These are phyloP conservation scores for Semibalanus balanoides DNA, from an alignment of 1,140 invertebrate genomes.

Conservation along the genomic window DNA sequence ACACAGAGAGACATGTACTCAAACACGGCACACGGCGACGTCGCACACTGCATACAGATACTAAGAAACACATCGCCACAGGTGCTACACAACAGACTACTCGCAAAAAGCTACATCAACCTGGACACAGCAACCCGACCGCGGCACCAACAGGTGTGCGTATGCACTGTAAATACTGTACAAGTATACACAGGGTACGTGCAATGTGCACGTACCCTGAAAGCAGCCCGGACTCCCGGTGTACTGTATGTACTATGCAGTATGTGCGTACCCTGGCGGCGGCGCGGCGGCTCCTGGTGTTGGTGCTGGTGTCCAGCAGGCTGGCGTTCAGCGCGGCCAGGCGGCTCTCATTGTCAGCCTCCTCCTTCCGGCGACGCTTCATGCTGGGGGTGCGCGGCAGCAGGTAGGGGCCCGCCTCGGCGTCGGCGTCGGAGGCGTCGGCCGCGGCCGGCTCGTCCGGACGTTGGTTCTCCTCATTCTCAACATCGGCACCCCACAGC, in stretches of 20 bases:
- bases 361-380: background rate
- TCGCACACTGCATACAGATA: background rate
- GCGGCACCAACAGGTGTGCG: too few species aligned
- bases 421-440: background rate
- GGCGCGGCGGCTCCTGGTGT: background rate
- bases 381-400: background rate
- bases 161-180: too few species aligned
- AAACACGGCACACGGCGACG: background rate
- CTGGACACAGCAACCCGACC: too few species aligned
- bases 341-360: background rate
- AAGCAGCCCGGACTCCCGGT: too few species aligned
- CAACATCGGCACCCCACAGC: background rate
- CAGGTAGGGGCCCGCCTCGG: background rate
- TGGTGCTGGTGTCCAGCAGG: background rate
- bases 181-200: too few species aligned
- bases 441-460: too few species aligned
- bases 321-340: background rate
- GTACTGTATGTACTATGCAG: background rate
- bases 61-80: too few species aligned
- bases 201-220: background rate
- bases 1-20: background rate
- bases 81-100: too few species aligned
- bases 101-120: too few species aligned
- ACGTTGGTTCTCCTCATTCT: background rate
- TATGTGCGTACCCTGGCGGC: background rate